Evolutionary conservation across 1,140 invertebrate species (phyloP).

Genomic region (Wiebesia pumilae): DNA sequence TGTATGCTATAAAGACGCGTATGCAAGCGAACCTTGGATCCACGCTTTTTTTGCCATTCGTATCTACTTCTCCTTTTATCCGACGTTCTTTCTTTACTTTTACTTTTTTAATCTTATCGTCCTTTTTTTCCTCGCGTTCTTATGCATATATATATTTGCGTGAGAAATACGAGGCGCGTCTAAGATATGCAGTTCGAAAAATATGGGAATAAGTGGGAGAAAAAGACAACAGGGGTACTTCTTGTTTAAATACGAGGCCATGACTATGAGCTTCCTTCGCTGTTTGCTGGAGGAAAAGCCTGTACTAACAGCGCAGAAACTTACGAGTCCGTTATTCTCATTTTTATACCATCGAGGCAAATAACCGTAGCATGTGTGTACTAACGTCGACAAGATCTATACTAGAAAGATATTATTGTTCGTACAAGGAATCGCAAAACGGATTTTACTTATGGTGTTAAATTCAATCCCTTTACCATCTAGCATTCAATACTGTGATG

Average conservation of each 20-base stretch:
- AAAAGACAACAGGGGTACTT: not conserved
- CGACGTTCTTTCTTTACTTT: conserved; percentile 26
- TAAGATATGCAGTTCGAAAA: conserved; percentile 2
- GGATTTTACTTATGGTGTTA: conserved; percentile 2
- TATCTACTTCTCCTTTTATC: not conserved
- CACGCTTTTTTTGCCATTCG: conserved; percentile 18
- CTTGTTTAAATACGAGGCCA: not conserved
- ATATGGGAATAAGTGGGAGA: not conserved
- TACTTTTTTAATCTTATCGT: conserved; percentile 48
- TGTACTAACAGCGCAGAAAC: not conserved
- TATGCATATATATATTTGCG: not conserved
- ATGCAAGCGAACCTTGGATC: conserved; percentile 33
- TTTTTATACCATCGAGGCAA: not conserved
- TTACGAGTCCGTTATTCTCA: not conserved
- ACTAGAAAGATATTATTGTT: not conserved
- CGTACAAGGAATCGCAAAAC: not conserved
- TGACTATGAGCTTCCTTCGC: not conserved
- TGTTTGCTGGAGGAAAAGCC: not conserved
- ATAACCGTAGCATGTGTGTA: not conserved
- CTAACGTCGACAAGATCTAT: not conserved
- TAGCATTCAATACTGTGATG: not conserved
- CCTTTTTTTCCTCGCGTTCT: not conserved
- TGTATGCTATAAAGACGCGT: not conserved
- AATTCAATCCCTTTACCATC: not conserved
- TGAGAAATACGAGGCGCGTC: conserved; percentile 34